phyloP scores from a whole-genome alignment of 1,140 invertebrate genomes.

The Pogonomyrmex barbatus region DNA sequence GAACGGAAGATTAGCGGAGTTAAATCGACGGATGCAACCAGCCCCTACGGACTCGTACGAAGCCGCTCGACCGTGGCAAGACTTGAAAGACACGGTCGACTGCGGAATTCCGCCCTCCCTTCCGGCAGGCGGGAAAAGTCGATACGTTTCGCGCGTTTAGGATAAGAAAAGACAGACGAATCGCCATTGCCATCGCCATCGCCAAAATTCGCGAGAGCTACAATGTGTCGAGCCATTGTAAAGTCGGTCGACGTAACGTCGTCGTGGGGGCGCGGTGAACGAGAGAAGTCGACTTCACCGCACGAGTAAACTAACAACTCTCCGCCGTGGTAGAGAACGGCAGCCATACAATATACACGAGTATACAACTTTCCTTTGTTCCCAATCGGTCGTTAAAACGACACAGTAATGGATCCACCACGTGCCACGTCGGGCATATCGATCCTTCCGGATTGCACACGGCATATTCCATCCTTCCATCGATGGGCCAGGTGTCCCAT shows the following conservation, averaged over 20 bases:
- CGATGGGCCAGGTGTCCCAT: conserved; percentile 39
- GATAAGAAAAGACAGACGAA: conserved; percentile 17
- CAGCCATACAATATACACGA: conserved; percentile 52
- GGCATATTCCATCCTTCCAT: conserved; percentile 57
- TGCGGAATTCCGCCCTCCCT: not conserved
- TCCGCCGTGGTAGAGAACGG: conserved; percentile 30
- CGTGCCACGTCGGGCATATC: conserved; percentile 68
- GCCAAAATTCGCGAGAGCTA: conserved; percentile 40
- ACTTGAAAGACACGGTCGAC: conserved; percentile 18
- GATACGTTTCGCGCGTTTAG: conserved; percentile 48
- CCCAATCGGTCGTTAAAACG: conserved; percentile 73
- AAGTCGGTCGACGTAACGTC: conserved; percentile 77
- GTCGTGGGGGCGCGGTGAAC: conserved; percentile 80
- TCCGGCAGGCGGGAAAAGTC: conserved; percentile 27
- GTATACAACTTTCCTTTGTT: conserved; percentile 71
- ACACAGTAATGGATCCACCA: conserved; percentile 49
- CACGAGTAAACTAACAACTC: conserved; percentile 65
- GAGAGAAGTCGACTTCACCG: conserved; percentile 68
- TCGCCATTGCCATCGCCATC: not conserved
- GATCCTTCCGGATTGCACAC: conserved; percentile 49
- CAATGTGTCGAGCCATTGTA: conserved; percentile 65
- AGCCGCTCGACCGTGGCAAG: conserved; percentile 15
- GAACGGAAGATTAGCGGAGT: not conserved
- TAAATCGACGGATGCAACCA: conserved; percentile 18
- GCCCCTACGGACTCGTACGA: not conserved